Conservation (phyloP, 2,888 invertebrate genomes). For the Lasioglossum figueresi region DNA sequence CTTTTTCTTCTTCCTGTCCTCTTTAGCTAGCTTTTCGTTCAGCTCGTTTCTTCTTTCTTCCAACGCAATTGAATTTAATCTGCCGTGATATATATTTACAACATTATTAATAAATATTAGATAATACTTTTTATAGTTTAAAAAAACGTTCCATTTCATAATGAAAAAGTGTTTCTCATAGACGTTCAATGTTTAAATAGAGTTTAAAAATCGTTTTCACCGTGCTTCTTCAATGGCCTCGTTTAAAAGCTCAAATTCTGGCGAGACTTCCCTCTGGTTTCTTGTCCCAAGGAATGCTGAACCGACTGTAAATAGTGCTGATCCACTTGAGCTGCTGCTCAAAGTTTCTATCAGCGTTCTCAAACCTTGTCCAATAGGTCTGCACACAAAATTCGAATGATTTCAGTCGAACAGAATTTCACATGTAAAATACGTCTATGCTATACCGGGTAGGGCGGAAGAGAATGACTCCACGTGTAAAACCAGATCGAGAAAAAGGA, state of each 20-base stretch:
- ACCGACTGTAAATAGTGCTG: slow-evolving; percentile 80
- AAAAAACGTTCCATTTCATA: too few species aligned
- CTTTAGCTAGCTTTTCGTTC: slow-evolving; percentile 90
- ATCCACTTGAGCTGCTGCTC: slow-evolving; percentile 84
- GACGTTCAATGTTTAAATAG: too few species aligned
- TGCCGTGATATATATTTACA: slow-evolving; percentile 68
- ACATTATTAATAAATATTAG: neutral
- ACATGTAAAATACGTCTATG: neutral
- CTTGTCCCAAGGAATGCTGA: slow-evolving; percentile 84
- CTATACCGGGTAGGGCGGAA: neutral
- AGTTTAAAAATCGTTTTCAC: slow-evolving; percentile 79
- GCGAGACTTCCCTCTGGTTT: slow-evolving; percentile 85
- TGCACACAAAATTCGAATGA: slow-evolving; percentile 65
- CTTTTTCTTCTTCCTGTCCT: slow-evolving; percentile 91
- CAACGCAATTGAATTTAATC: slow-evolving; percentile 87
- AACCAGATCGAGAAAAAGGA: neutral
- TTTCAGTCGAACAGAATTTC: neutral
- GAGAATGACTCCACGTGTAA: neutral
- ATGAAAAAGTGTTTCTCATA: neutral
- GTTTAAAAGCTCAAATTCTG: slow-evolving; percentile 90
- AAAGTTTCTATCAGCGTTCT: slow-evolving; percentile 86
- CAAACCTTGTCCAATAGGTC: slow-evolving; percentile 86
- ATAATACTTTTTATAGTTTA: too few species aligned
- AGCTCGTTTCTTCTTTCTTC: slow-evolving; percentile 89
- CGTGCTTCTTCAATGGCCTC: slow-evolving; percentile 91